Percentiles rank a stretch among this genome's conserved stretches.
Conservation (phyloP, 2,888 invertebrate species). For the Ethmia dodecea region DNA sequence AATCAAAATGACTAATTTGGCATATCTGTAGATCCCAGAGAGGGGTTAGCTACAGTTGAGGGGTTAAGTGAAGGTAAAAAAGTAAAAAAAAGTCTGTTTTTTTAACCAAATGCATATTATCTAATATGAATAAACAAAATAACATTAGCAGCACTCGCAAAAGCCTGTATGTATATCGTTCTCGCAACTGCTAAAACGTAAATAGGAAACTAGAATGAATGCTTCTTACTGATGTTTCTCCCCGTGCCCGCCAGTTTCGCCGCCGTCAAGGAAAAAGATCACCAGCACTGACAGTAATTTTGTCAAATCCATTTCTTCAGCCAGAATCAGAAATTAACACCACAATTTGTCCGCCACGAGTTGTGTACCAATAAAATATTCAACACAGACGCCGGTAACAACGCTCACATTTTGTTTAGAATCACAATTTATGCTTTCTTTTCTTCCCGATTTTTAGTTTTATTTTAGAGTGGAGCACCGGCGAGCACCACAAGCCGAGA, state of each 20-base stretch:
- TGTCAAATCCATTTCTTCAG: constrained; percentile 46
- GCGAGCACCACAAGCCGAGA: constrained; percentile 39
- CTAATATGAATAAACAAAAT: no score
- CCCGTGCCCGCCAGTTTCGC: constrained; percentile 61
- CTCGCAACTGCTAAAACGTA: no score
- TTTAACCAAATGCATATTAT: no score
- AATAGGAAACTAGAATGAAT: no score
- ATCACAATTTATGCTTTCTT: constrained; percentile 43
- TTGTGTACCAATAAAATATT: constrained; percentile 19
- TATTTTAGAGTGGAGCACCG: constrained; percentile 38
- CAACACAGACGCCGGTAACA: constrained; percentile 24
- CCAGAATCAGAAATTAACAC: constrained; percentile 17
- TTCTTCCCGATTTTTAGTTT: constrained; percentile 38
- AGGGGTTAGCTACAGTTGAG: no score
- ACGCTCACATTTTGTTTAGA: constrained; percentile 58
- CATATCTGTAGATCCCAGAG: no score
- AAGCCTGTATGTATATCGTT: no score
- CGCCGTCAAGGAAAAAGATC: constrained; percentile 44
- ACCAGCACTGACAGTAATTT: constrained; percentile 49
- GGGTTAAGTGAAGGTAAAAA: no score
- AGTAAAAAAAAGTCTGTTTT: no score
- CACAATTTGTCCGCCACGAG: constrained; percentile 31
- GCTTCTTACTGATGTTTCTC: constrained; percentile 65
- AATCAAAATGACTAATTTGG: no score
- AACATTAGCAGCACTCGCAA: no score